These are phyloP conservation scores for Mythimna loreyi DNA, from an alignment of 2,888 invertebrate species.

Conservation along the genomic window DNA sequence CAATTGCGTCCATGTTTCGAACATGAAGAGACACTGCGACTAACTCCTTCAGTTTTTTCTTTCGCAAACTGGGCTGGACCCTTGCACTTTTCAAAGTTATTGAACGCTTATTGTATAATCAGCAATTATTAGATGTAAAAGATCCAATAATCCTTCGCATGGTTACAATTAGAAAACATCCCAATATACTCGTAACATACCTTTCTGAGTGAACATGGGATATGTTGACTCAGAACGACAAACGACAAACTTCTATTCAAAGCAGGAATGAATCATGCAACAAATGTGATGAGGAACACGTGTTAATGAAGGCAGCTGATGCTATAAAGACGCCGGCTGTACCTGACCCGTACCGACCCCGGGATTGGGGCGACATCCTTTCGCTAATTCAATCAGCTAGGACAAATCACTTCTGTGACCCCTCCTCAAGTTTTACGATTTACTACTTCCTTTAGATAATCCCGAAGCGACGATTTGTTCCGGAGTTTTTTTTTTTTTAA, in stretches of 20 bases:
- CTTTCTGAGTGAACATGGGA: slow-evolving; percentile 27
- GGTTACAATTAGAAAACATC: slow-evolving; percentile 33
- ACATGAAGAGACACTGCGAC: slow-evolving; percentile 7
- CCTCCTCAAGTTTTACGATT: slow-evolving; percentile 58
- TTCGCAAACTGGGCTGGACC: not conserved
- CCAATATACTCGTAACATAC: slow-evolving; percentile 3
- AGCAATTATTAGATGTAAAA: slow-evolving; percentile 18
- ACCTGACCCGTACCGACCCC: slow-evolving; percentile 74
- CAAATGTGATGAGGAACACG: slow-evolving; percentile 67
- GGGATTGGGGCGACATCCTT: slow-evolving; percentile 74
- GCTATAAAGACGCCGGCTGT: slow-evolving; percentile 75
- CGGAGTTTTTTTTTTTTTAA: slow-evolving; percentile 19
- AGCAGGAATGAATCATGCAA: slow-evolving; percentile 70
- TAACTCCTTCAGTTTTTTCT: not conserved
- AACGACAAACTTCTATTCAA: slow-evolving; percentile 34
- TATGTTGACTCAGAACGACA: slow-evolving; percentile 8
- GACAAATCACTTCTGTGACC: slow-evolving; percentile 70
- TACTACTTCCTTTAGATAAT: slow-evolving; percentile 66
- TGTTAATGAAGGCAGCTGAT: slow-evolving; percentile 79
- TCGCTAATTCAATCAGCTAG: slow-evolving; percentile 83
- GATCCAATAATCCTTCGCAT: slow-evolving; percentile 1
- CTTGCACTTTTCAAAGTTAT: not conserved
- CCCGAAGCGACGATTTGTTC: slow-evolving; percentile 22
- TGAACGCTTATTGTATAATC: no score
- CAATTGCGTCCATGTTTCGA: slow-evolving; percentile 13